These are phyloP conservation scores for Oryzias javanicus DNA, from an alignment of 2,113 vertebrate species.

Conservation along the genomic window DNA sequence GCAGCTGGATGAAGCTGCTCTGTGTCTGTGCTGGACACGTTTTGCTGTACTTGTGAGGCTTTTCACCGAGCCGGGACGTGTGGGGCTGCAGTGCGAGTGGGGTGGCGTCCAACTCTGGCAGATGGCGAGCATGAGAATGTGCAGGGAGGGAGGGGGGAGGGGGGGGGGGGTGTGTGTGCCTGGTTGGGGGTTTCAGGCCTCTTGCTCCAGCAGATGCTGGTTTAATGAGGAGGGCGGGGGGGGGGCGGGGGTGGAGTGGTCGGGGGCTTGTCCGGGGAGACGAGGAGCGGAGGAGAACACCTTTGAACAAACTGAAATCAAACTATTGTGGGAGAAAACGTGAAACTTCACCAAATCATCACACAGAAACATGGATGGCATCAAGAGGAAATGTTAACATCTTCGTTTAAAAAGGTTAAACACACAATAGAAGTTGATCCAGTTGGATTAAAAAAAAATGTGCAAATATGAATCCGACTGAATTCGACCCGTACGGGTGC, in stretches of 20 bases:
- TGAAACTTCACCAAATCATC: no score
- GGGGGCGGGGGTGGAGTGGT: slow-evolving; percentile 33
- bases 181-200: slow-evolving; percentile 42
- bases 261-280: slow-evolving; percentile 42
- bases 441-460: no score
- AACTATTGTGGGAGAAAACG: no score
- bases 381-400: no score
- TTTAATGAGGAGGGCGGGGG: slow-evolving; percentile 61
- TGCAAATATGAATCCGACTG: no score
- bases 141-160: slow-evolving; percentile 15
- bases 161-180: slow-evolving; percentile 13
- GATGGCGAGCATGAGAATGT: slow-evolving; percentile 72
- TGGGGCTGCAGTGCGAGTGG: slow-evolving; percentile 24
- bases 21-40: slow-evolving; percentile 32
- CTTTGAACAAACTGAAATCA: background rate
- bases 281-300: slow-evolving; percentile 34
- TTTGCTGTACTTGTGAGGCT: slow-evolving; percentile 23
- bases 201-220: slow-evolving; percentile 73
- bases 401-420: no score
- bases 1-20: slow-evolving; percentile 46
- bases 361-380: no score
- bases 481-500: no score
- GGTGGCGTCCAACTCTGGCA: slow-evolving; percentile 70
- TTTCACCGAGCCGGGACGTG: slow-evolving; percentile 12
- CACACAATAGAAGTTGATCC: no score